phyloP scores from a whole-genome alignment of 1,140 invertebrate genomes.

The Pseudomyrmex pallidus region DNA sequence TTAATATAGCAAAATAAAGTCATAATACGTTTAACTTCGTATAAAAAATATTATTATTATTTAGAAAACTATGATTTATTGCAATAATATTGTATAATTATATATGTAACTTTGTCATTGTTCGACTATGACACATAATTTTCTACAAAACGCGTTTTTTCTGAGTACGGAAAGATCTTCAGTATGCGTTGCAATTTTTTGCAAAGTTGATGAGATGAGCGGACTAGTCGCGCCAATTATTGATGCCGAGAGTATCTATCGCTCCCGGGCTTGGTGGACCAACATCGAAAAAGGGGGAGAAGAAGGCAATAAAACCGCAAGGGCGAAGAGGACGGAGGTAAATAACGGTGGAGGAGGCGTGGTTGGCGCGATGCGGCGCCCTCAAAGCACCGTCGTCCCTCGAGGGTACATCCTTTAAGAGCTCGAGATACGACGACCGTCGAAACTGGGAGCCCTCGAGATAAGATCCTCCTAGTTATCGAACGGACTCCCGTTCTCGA shows the following conservation, averaged over 20 bases:
- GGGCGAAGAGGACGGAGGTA: constrained; percentile 77
- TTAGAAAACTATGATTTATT: no score
- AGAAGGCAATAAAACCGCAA: constrained; percentile 77
- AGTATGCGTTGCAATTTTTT: constrained; percentile 19
- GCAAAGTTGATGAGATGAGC: constrained; percentile 39
- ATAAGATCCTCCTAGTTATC: constrained; percentile 83
- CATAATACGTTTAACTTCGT: no score
- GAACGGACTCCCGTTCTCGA: constrained; percentile 78
- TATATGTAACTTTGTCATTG: neutral
- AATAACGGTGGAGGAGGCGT: constrained; percentile 80
- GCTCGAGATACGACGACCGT: constrained; percentile 70
- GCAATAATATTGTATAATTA: no score
- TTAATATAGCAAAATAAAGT: neutral
- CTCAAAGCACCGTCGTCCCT: constrained; percentile 78
- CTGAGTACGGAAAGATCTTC: neutral
- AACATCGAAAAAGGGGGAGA: constrained; percentile 66
- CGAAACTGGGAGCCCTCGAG: constrained; percentile 80
- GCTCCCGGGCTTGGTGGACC: constrained; percentile 77
- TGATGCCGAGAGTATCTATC: constrained; percentile 78
- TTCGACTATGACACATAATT: neutral
- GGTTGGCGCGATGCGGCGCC: constrained; percentile 80
- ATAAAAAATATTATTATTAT: no score
- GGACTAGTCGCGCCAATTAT: constrained; percentile 67
- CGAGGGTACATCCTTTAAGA: constrained; percentile 75
- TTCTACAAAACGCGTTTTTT: neutral